These are phyloP conservation scores for Aethes cnicana DNA, from an alignment of 2,888 invertebrate species.

Conservation along the genomic window DNA sequence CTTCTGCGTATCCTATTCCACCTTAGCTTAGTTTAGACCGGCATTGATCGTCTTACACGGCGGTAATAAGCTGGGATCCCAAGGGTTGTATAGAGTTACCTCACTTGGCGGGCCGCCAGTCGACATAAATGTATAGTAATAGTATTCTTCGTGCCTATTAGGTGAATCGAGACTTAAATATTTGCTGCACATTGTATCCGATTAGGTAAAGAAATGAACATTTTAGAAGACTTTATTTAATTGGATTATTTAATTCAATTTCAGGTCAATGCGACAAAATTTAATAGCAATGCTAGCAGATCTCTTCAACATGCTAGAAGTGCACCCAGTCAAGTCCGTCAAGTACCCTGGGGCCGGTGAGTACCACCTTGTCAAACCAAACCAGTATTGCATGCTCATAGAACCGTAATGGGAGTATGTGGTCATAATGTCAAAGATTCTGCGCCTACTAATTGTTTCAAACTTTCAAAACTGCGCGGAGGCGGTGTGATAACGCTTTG, in stretches of 20 bases:
- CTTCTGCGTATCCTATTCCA: neutral
- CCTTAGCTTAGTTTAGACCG: neutral
- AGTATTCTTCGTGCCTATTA: neutral
- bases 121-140: neutral
- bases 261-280: constrained; percentile 89
- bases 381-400: constrained; percentile 69
- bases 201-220: no score
- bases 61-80: constrained; percentile 17
- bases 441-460: constrained; percentile 37
- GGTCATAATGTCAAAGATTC: constrained; percentile 78
- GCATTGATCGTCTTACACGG: constrained; percentile 10
- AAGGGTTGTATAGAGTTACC: constrained; percentile 8
- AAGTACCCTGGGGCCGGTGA: constrained; percentile 88
- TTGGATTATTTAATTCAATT: constrained; percentile 2
- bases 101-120: constrained; percentile 13
- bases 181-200: neutral
- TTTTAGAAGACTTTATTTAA: neutral
- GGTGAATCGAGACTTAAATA: no score
- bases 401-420: constrained; percentile 77
- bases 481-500: constrained; percentile 19
- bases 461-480: constrained; percentile 17
- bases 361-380: constrained; percentile 47
- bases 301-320: constrained; percentile 95
- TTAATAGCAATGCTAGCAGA: constrained; percentile 95
- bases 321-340: constrained; percentile 94